Base-by-base conservation (phyloP, 2,797 vertebrate genomes). In the Anguilla obscura region DNA sequence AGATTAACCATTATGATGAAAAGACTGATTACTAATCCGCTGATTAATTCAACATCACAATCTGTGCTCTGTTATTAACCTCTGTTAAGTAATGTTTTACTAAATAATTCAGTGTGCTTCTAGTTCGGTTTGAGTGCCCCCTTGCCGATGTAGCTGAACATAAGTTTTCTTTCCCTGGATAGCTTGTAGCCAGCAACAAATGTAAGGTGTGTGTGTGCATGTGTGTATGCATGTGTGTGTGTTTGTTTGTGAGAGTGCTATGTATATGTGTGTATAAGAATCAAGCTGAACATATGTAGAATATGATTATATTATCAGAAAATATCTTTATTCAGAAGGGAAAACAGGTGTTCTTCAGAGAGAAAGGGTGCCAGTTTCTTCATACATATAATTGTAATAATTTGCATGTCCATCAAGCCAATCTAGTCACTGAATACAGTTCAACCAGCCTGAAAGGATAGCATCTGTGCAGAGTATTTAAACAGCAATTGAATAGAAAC, bases 21-120 rank as follows among this genome's bases (percentile, higher is more conserved):
- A 88, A 91, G 93, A 89, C 91, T 90, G 86, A 93, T 92, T 88
- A 74, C 90, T 93, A 93, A 94, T 93, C 92, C 92, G 56, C 90
- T 91, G 90, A 93, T 93, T 90, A 92, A 92, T 89, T 88, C 87
- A 89, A 88, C 90, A 91, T 91, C 90, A 91, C 91, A 89, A 90
- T 93, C 92, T 84, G 58, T 58, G 60, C 56, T 12, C 40, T 1
- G 50, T 66, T 79, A 54, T 86, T 30, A 86, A 86, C 80, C 50
- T 48, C 16, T n/a, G 50, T 50, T 33, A 56, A 50, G 50, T 84
- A 84, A 54, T 54, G 52, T 18, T 84, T 54, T 54, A 56, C 83
- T 56, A 56, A 84, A 56, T 84, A 56, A 84, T 33, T 10, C 48
- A 84, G 9, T 54, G n/a, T 45, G 3, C 24, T 52, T 54, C 48